Conservation (phyloP, 2,888 invertebrate species). For the Meteorus cinctellus region DNA sequence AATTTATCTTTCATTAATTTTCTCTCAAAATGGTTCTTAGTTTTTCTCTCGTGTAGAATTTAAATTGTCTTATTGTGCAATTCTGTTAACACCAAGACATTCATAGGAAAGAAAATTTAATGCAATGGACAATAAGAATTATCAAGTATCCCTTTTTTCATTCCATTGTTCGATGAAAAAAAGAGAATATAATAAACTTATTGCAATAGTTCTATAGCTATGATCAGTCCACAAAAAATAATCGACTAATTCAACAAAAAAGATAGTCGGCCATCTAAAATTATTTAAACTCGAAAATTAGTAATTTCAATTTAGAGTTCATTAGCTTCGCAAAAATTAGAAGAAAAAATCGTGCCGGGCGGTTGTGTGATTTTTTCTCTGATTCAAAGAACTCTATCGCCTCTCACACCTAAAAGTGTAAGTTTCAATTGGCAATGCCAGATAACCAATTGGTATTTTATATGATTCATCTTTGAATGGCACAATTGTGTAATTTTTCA, state of each 20-base stretch:
- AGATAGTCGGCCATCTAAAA: conserved; percentile 7
- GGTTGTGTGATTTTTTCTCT: neutral
- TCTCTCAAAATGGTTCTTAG: neutral
- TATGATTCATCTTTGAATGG: conserved; percentile 74
- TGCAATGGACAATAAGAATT: neutral
- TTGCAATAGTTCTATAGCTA: neutral
- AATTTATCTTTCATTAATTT: neutral
- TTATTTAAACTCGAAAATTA: neutral
- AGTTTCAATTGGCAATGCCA: conserved; percentile 75
- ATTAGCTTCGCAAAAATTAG: neutral
- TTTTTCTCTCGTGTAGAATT: neutral
- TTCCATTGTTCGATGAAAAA: neutral
- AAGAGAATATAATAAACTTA: neutral
- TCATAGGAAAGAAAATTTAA: neutral
- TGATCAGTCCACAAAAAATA: neutral
- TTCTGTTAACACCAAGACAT: neutral
- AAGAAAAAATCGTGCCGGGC: neutral
- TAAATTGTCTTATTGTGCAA: neutral
- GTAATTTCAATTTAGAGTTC: conserved; percentile 6
- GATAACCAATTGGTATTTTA: conserved; percentile 76
- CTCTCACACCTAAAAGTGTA: conserved; percentile 75
- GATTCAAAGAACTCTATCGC: conserved; percentile 57
- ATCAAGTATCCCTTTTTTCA: neutral
- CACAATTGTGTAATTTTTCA: conserved; percentile 76
- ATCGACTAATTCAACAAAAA: neutral